Conservation (phyloP, 2,113 vertebrate species). For the Orcinus orca region DNA sequence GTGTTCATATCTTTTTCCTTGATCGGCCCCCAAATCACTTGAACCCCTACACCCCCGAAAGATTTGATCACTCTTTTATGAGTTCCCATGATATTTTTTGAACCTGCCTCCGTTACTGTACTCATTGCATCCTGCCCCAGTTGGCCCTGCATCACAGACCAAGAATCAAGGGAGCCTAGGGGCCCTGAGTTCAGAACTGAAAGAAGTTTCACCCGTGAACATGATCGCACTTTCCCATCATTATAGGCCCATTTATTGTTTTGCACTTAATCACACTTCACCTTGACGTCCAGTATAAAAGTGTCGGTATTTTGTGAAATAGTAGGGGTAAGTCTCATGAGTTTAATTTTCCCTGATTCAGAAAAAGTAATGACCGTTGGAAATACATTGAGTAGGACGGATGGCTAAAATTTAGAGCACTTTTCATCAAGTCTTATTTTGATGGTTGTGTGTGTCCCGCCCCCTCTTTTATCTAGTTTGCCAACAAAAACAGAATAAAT, state of each 20-base stretch:
- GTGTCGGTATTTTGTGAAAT: neutral
- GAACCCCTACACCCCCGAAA: neutral
- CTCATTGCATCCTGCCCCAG: accelerated
- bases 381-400: neutral
- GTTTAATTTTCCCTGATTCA: neutral
- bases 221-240: accelerated
- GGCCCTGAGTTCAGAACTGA: neutral
- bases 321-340: neutral
- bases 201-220: accelerated
- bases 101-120: neutral
- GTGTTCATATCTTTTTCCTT: neutral
- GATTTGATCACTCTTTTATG: neutral
- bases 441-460: neutral
- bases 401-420: neutral
- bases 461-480: neutral
- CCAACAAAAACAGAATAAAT: neutral
- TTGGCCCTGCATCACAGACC: neutral
- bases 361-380: neutral
- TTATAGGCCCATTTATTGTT: neutral
- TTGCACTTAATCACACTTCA: neutral
- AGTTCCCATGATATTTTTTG: neutral
- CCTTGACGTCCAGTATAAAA: neutral
- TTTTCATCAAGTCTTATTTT: neutral
- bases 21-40: neutral
- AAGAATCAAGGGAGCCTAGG: neutral